Conservation (phyloP, 2,113 vertebrate species). For the Lagopus muta region DNA sequence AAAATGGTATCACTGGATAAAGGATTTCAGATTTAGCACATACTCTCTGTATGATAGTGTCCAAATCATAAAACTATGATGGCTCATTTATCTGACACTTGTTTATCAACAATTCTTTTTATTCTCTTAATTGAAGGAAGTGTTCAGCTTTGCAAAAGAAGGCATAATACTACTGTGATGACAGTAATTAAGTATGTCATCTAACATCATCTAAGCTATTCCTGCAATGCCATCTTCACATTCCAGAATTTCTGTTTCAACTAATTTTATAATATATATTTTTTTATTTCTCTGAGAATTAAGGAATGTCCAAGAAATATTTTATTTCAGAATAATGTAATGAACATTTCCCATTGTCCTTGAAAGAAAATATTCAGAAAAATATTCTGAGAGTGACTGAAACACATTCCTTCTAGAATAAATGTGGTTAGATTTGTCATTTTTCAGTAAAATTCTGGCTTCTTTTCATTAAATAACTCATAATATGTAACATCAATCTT, state of each 20-base stretch:
- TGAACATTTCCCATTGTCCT: background rate
- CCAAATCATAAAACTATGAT: background rate
- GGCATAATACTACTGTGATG: background rate
- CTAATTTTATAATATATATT: background rate
- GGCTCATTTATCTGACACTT: background rate
- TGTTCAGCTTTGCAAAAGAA: background rate
- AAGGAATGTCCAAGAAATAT: background rate
- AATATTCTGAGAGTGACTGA: background rate
- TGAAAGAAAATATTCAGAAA: background rate
- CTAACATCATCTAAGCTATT: background rate
- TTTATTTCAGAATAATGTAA: background rate
- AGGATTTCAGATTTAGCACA: background rate
- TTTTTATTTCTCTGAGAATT: background rate
- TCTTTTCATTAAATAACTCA: background rate
- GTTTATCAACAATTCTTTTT: background rate
- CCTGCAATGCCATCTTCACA: background rate
- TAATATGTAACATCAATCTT: background rate
- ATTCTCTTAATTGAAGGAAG: background rate
- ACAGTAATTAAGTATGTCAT: background rate
- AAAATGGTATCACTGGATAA: background rate
- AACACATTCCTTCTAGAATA: background rate
- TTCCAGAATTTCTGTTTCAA: background rate
- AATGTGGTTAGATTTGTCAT: background rate
- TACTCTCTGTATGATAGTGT: rapidly evolving
- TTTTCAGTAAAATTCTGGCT: background rate